phyloP scores from a whole-genome alignment of 2,113 vertebrate genomes.

The Pagrus major region DNA sequence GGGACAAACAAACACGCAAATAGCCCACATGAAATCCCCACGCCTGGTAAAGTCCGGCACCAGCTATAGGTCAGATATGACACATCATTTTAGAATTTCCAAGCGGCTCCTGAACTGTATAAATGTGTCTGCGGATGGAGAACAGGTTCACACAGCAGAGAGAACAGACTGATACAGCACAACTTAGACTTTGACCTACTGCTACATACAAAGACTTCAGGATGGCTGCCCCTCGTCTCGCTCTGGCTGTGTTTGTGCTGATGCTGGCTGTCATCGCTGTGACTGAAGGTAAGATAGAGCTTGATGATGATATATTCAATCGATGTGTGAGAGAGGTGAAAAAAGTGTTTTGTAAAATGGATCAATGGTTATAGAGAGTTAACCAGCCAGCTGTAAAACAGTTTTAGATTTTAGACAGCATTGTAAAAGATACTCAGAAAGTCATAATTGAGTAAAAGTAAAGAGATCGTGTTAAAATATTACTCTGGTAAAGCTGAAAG shows the following conservation, averaged over 20 bases:
- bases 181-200: neutral
- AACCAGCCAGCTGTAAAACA: neutral
- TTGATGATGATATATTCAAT: neutral
- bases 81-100: too few species aligned
- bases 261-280: conserved; percentile 69
- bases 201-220: conserved; percentile 1
- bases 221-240: conserved; percentile 77
- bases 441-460: too few species aligned
- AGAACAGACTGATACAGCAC: neutral
- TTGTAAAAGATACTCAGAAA: too few species aligned
- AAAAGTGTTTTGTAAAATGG: neutral
- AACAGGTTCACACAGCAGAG: neutral
- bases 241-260: conserved; percentile 63
- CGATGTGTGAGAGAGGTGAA: neutral
- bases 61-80: neutral
- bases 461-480: too few species aligned
- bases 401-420: neutral
- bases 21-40: neutral
- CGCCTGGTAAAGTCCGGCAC: neutral
- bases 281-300: conserved; percentile 75
- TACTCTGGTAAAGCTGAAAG: too few species aligned
- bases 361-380: neutral
- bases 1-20: neutral
- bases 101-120: conserved; percentile 13
- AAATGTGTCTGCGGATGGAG: conserved; percentile 4